Evolutionary conservation across 2,888 invertebrate genomes (phyloP), one percentile per base, ranked within the genome.

Genomic region (Heliconius cydno): DNA sequence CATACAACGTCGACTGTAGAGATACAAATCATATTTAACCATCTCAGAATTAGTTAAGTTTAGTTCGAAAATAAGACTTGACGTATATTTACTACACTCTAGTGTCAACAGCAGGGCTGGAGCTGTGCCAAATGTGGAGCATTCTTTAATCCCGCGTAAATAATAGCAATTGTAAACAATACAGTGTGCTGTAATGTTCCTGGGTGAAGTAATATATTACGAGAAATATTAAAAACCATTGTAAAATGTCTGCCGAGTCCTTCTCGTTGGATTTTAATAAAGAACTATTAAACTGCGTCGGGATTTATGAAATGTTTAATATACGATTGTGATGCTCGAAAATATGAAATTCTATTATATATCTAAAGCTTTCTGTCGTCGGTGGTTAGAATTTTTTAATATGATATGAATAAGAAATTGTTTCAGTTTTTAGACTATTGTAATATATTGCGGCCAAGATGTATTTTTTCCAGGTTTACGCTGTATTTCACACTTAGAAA

Each of bases 71-170:
- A 57, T 60, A 73, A 73, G 72, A 73, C 72, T 15, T 57, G 72
- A 73, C 57, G 57, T 60, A 57, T 72, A 73, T 60, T 73, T 60
- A 57, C 72, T 60, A 41, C 9, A 71, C 70, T 77, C 75, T 72
- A 78, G 72, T 79, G 79, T 82, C 81, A 83, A 83, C 83, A 82
- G 80, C 80, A 79, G 71, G n/a, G n/a, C 76, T 83, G 83, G 83
- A 81, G n/a, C 6, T 5, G 63, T 52, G 79, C 83, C 83, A 83
- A 83, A 79, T 83, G 80, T 83, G 28, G 79, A 79, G 77, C 79
- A 76, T 80, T 82, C 80, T 82, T 82, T 82, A 82, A 80, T 78
- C 76, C 76, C 71, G 77, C 71, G 75, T 80, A 82, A 82, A 82
- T 82, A 82, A 82, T 78, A 79, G 74, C 80, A 79, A 80, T 77